Percentiles rank a stretch among this genome's conserved stretches.
Conservation (phyloP, 2,888 invertebrate species). For the Phrixothrix hirtus region DNA sequence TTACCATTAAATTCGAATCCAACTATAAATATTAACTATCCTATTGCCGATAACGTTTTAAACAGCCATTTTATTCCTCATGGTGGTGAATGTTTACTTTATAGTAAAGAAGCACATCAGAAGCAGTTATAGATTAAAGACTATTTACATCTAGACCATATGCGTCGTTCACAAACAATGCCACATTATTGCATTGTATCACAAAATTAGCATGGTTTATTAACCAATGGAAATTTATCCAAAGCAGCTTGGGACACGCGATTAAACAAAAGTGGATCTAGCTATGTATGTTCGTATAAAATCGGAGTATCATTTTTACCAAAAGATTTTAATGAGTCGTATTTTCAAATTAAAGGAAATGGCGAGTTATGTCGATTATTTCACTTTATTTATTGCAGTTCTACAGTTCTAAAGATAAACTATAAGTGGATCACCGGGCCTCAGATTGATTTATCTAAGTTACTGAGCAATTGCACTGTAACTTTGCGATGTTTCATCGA, state of each 20-base stretch:
- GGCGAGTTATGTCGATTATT: conserved; percentile 52
- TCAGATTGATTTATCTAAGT: too few species aligned
- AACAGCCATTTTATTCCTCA: conserved; percentile 81
- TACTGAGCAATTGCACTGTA: too few species aligned
- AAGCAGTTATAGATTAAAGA: conserved; percentile 84
- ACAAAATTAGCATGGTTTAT: conserved; percentile 77
- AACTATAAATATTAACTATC: conserved; percentile 68
- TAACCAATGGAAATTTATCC: conserved; percentile 94
- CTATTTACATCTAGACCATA: conserved; percentile 73
- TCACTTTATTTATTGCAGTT: conserved; percentile 75
- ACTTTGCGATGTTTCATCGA: too few species aligned
- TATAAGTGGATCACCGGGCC: too few species aligned
- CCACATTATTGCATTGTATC: conserved; percentile 81
- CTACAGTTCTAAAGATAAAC: conserved; percentile 70
- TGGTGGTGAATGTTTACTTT: conserved; percentile 90
- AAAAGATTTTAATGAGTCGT: conserved; percentile 71
- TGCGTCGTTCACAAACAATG: conserved; percentile 78
- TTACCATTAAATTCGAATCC: conserved; percentile 61
- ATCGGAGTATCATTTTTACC: conserved; percentile 89
- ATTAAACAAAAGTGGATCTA: conserved; percentile 62
- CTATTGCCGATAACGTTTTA: conserved; percentile 80
- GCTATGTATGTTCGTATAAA: conserved; percentile 85
- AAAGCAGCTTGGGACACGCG: conserved; percentile 95
- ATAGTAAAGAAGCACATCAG: conserved; percentile 67
- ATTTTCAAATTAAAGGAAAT: conserved; percentile 47